Evolutionary conservation across 2,797 vertebrate species (phyloP), one percentile per base, ranked within the genome.

Genomic region (Tadarida brasiliensis): DNA sequence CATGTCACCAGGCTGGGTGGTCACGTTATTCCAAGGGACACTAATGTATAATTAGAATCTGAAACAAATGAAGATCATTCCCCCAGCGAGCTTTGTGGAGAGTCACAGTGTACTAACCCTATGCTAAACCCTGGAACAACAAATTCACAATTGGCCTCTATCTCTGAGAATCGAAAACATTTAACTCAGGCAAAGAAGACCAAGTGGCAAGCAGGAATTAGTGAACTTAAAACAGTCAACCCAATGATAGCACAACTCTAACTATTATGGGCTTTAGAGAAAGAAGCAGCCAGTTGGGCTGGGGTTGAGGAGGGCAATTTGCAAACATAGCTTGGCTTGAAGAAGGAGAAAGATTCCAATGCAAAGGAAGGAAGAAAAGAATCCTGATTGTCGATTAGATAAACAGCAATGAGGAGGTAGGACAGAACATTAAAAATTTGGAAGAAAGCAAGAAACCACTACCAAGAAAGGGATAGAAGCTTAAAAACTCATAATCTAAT

Each of bases 111-210:
- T 65, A 11, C 30, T 39, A 78, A 85, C 39, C n/a, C 56, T 56
- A 24, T 15, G 17, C 59, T 80, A 28, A 70, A 49, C 22, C 47
- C n/a, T 73, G 28, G 26, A 84, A 39, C 24, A 20, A 24, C 33
- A 49, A 26, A 59, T 49, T 59, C 44, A 8, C 8, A 47, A 61
- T 85, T 44, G 35, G 39, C 82, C 14, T 93, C 49, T n/a, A 5
- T 44, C 47, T 63, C 85, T 87, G 76, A 94, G 88, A 80, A 78
- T 63, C 88, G 71, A 14, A 65, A 92, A 35, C 15, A 91, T 61
- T 35, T 57, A 44, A 88, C 11, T 65, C 78, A 12, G 47, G 35
- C 59, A 89, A 80, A 56, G 26, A 76, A 88, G 51, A 63, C 44
- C 78, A 83, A 70, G 33, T 15, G 15, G 22, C 49, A 89, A 63